phyloP scores from a whole-genome alignment of 2,888 invertebrate genomes.

The Augiades crinisus region DNA sequence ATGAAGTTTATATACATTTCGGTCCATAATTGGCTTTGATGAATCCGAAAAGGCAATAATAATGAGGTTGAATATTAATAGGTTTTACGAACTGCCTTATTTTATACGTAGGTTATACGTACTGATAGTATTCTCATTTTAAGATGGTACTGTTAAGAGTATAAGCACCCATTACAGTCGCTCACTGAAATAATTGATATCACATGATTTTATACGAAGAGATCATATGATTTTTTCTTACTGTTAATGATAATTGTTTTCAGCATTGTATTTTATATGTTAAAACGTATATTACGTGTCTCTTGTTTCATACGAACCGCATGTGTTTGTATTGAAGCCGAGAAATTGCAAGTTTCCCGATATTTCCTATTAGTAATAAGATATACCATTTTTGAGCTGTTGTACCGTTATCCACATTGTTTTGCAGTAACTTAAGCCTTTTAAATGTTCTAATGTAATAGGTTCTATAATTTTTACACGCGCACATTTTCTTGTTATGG shows the following conservation, averaged over 20 bases:
- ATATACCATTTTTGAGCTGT: conserved; percentile 15
- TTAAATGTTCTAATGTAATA: conserved; percentile 16
- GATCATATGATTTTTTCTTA: conserved; percentile 3
- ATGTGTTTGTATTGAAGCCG: conserved; percentile 21
- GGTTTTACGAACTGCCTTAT: conserved; percentile 18
- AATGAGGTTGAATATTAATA: conserved; percentile 13
- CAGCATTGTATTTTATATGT: conserved; percentile 20
- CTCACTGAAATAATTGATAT: conserved; percentile 7
- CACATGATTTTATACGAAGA: conserved; percentile 1
- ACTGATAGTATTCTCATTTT: conserved; percentile 16
- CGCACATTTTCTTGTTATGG: conserved; percentile 22
- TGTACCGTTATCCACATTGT: conserved; percentile 8
- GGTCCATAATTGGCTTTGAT: neutral
- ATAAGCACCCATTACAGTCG: conserved; percentile 12
- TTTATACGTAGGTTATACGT: conserved; percentile 24
- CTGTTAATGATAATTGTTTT: conserved; percentile 21
- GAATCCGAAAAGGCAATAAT: conserved; percentile 13
- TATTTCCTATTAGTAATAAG: conserved; percentile 23
- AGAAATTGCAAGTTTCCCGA: conserved; percentile 18
- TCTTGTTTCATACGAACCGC: conserved; percentile 18
- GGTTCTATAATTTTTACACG: conserved; percentile 14
- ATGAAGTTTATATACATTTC: neutral
- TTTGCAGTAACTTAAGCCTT: conserved; percentile 8
- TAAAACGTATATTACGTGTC: conserved; percentile 19
- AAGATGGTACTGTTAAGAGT: conserved; percentile 4